Conservation (phyloP, 1,140 invertebrate genomes). For the Drosophila equinoxialis region DNA sequence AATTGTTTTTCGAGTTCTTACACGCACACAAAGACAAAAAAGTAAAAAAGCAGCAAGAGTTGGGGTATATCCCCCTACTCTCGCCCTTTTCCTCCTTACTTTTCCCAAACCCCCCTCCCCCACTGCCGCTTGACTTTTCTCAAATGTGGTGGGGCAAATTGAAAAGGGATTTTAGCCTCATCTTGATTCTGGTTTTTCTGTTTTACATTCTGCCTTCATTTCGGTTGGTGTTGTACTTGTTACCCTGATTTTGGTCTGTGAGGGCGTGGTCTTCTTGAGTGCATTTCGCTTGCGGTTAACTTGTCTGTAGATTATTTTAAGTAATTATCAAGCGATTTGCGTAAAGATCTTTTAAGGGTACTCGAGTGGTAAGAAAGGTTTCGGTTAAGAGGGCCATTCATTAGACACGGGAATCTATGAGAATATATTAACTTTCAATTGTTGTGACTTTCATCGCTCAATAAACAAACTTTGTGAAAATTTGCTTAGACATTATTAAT, state of each 20-base stretch:
- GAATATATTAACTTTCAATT: slow-evolving; percentile 48
- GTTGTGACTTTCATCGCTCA: slow-evolving; percentile 27
- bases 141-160: slow-evolving; percentile 63
- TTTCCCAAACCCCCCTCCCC: background rate
- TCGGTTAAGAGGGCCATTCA: slow-evolving; percentile 45
- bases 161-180: slow-evolving; percentile 65
- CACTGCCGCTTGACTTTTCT: background rate
- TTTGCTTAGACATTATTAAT: no score
- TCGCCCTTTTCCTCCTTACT: background rate
- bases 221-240: slow-evolving; percentile 34
- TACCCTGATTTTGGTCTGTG: slow-evolving; percentile 34
- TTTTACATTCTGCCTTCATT: slow-evolving; percentile 37
- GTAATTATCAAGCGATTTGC: slow-evolving; percentile 80
- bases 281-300: slow-evolving; percentile 53
- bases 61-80: background rate
- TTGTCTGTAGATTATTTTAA: slow-evolving; percentile 77
- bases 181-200: slow-evolving; percentile 40
- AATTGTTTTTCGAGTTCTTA: slow-evolving; percentile 77
- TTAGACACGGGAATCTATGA: slow-evolving; percentile 65
- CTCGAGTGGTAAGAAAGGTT: slow-evolving; percentile 50
- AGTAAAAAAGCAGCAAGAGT: slow-evolving; percentile 25
- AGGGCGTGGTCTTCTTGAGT: slow-evolving; percentile 47
- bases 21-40: slow-evolving; percentile 45
- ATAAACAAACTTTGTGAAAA: background rate
- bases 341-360: slow-evolving; percentile 63